Evolutionary conservation across 2,888 invertebrate genomes (phyloP).

Genomic region (Trachelus iudaicus): DNA sequence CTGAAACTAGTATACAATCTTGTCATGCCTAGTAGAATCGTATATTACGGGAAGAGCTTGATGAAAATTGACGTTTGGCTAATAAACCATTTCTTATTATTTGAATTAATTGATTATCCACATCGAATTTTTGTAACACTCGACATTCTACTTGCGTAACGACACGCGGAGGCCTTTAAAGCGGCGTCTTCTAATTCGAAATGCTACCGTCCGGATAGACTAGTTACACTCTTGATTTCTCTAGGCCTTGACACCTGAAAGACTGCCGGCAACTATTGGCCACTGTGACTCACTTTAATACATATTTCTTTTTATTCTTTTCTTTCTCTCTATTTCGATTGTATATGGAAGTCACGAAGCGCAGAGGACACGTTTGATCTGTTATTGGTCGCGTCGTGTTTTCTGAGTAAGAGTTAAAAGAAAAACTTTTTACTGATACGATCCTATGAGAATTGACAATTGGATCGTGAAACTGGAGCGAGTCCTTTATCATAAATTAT

Average conservation of each 20-base stretch:
- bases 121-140: not conserved
- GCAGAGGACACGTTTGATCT: not conserved
- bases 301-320: not conserved
- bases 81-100: not conserved
- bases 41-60: not conserved
- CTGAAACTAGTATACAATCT: not conserved
- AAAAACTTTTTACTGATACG: not conserved
- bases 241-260: conserved; percentile 39
- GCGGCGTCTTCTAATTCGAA: conserved; percentile 25
- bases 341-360: not conserved
- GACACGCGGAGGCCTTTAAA: conserved; percentile 44
- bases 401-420: not conserved
- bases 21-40: not conserved
- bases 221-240: conserved; percentile 26
- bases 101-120: not conserved
- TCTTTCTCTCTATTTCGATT: not conserved
- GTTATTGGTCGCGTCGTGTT: not conserved
- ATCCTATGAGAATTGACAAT: not conserved
- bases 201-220: conserved; percentile 21
- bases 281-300: not conserved
- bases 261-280: conserved; percentile 10
- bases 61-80: not conserved
- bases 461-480: not conserved
- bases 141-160: conserved; percentile 46
- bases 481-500: not conserved